phyloP scores from a whole-genome alignment of 2,888 invertebrate species.

The Euclidia mi region DNA sequence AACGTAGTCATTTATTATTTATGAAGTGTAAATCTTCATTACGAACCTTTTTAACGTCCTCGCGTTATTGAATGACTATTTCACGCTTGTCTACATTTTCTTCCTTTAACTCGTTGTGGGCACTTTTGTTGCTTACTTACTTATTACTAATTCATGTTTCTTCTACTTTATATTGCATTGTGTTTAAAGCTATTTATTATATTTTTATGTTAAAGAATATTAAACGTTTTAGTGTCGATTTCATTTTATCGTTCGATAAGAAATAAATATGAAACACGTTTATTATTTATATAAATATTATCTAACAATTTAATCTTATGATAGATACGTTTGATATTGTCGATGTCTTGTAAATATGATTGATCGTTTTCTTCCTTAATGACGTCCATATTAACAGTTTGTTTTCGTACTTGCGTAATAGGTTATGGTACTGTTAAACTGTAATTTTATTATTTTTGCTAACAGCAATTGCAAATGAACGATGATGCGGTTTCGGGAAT shows the following conservation, averaged over 20 bases:
- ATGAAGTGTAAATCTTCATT: slow-evolving; percentile 5
- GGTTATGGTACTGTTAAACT: not conserved
- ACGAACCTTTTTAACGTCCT: slow-evolving; percentile 7
- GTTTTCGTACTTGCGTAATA: not conserved
- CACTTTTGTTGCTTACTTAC: slow-evolving; percentile 9
- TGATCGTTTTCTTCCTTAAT: slow-evolving; percentile 9
- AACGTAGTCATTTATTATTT: slow-evolving; percentile 6
- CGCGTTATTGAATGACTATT: slow-evolving; percentile 21
- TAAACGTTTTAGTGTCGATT: slow-evolving; percentile 30
- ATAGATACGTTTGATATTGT: not conserved
- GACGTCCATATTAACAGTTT: not conserved
- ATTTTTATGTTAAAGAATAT: not conserved
- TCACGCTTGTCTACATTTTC: slow-evolving; percentile 22
- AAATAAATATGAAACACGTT: not conserved
- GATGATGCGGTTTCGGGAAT: slow-evolving; percentile 94
- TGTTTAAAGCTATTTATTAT: slow-evolving; percentile 10
- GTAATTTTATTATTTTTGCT: slow-evolving; percentile 7
- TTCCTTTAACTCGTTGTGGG: slow-evolving; percentile 17
- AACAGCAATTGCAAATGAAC: slow-evolving; percentile 89
- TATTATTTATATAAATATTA: slow-evolving; percentile 5
- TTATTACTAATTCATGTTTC: slow-evolving; percentile 24
- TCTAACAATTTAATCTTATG: slow-evolving; percentile 12
- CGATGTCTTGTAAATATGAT: slow-evolving; percentile 15
- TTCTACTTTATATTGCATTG: slow-evolving; percentile 16
- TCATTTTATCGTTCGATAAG: slow-evolving; percentile 12